Conservation (phyloP, 2,888 invertebrate genomes). For the Amiota minor region DNA sequence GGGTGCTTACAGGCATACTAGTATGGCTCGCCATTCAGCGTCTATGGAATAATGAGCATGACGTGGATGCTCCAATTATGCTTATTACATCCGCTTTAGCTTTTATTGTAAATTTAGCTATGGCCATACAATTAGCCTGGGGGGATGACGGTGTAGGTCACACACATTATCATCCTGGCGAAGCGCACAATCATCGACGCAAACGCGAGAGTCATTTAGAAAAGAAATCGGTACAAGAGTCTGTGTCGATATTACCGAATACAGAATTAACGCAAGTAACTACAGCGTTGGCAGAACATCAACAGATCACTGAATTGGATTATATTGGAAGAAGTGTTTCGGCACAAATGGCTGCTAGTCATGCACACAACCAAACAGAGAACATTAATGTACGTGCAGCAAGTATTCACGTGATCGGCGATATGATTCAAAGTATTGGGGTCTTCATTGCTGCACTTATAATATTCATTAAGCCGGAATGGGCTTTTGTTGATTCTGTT, state of each 20-base stretch:
- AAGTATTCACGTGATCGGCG: constrained; percentile 56
- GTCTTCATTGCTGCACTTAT: constrained; percentile 56
- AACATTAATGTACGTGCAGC: constrained; percentile 60
- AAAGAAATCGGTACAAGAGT: constrained; percentile 28
- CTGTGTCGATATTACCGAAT: constrained; percentile 46
- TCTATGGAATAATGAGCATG: constrained; percentile 84
- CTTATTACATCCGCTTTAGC: constrained; percentile 93
- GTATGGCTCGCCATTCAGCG: constrained; percentile 92
- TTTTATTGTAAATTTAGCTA: constrained; percentile 89
- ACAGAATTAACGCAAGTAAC: constrained; percentile 37
- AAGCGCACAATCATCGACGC: neutral
- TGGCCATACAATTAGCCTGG: constrained; percentile 48
- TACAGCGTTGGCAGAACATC: neutral
- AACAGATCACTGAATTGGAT: neutral
- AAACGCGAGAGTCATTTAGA: neutral
- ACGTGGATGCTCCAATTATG: constrained; percentile 89
- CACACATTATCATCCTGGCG: constrained; percentile 21
- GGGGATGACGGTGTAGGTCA: constrained; percentile 42
- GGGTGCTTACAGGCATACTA: constrained; percentile 96
- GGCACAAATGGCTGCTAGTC: neutral
- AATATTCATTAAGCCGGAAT: constrained; percentile 52
- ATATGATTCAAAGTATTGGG: constrained; percentile 54
- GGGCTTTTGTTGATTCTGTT: constrained; percentile 55
- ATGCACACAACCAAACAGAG: neutral
- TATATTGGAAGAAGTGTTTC: constrained; percentile 30